Conservation (phyloP, 1,140 invertebrate genomes). For the Pseudomyrmex concolor region DNA sequence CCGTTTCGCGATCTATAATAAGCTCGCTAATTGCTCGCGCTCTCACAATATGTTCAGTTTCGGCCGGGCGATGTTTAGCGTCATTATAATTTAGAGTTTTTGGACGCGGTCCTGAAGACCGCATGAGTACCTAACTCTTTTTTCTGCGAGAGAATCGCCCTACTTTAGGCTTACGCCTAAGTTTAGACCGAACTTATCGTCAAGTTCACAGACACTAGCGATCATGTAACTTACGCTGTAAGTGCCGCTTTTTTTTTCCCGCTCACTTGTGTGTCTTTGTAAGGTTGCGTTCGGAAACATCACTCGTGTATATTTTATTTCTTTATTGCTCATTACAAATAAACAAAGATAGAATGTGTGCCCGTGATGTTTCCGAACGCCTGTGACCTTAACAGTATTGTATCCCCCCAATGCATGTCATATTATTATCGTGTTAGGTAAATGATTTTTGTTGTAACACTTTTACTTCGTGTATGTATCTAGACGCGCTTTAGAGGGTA, state of each 20-base stretch:
- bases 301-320: too few relatives aligned
- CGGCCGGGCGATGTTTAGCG: slow-evolving; percentile 53
- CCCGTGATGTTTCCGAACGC: too few relatives aligned
- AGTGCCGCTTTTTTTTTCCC: not conserved
- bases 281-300: too few relatives aligned
- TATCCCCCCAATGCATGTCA: too few relatives aligned
- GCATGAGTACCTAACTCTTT: not conserved
- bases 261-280: too few relatives aligned
- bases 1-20: slow-evolving; percentile 72
- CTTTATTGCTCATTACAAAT: too few relatives aligned
- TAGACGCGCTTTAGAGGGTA: too few relatives aligned
- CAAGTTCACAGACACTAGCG: slow-evolving; percentile 23
- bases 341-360: too few relatives aligned
- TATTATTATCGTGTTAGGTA: too few relatives aligned
- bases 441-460: too few relatives aligned
- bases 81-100: slow-evolving; percentile 74
- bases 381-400: too few relatives aligned
- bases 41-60: slow-evolving; percentile 65
- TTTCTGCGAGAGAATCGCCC: slow-evolving; percentile 36
- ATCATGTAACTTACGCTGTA: not conserved
- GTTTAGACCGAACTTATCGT: slow-evolving; percentile 34
- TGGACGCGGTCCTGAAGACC: slow-evolving; percentile 59
- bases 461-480: too few relatives aligned
- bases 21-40: slow-evolving; percentile 59
- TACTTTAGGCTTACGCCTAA: slow-evolving; percentile 47